Conservation (phyloP, 1,140 invertebrate genomes). For the Pseudomyrmex gracilis region DNA sequence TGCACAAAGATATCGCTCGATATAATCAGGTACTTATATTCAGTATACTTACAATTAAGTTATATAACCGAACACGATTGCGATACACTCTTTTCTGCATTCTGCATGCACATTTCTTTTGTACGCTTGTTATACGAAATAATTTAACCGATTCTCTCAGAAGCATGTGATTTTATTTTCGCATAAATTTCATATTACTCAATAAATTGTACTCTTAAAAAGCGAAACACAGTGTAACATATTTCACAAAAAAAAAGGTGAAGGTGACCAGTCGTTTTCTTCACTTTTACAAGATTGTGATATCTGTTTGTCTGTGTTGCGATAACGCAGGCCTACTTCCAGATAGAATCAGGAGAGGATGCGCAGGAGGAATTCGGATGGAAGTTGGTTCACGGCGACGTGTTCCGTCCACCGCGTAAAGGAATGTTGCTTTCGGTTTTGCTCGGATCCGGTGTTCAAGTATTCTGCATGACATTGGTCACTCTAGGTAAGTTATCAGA, state of each 20-base stretch:
- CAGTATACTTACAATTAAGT: not conserved
- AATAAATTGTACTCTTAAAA: no score
- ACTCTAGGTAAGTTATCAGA: slow-evolving; percentile 85
- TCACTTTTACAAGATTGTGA: slow-evolving; percentile 73
- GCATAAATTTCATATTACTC: no score
- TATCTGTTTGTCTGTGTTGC: slow-evolving; percentile 77
- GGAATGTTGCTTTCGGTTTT: slow-evolving; percentile 98
- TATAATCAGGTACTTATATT: slow-evolving; percentile 93
- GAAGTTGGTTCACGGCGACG: slow-evolving; percentile 99
- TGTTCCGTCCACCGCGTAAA: slow-evolving; percentile 97
- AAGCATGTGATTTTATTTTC: no score
- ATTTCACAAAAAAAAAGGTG: slow-evolving; percentile 48
- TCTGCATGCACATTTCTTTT: not conserved
- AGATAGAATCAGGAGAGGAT: slow-evolving; percentile 98
- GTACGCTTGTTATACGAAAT: no score
- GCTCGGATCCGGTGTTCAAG: slow-evolving; percentile 97
- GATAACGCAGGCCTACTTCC: slow-evolving; percentile 82
- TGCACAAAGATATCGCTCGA: slow-evolving; percentile 99
- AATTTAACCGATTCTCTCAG: no score
- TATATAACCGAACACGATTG: slow-evolving; percentile 4
- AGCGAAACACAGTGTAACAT: slow-evolving; percentile 33
- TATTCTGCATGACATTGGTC: slow-evolving; percentile 90
- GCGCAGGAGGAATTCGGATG: slow-evolving; percentile 99
- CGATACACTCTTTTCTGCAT: not conserved
- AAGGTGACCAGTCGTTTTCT: slow-evolving; percentile 37